Base-by-base conservation (phyloP, 2,113 vertebrate species). In the Centropus bengalensis region DNA sequence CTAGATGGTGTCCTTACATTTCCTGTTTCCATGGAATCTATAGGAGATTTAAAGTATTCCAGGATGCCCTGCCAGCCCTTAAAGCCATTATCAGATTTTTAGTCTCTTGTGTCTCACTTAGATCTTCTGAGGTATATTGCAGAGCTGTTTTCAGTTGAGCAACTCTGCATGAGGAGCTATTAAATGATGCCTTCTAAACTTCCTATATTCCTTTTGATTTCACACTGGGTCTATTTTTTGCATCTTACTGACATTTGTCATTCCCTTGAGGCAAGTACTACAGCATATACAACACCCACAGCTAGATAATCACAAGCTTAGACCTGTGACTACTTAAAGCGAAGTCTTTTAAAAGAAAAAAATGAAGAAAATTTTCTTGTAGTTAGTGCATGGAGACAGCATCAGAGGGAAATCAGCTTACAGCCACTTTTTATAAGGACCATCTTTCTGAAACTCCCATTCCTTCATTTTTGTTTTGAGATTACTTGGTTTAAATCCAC, bases 181-280 rank as follows among this genome's bases (percentile, higher is more conserved):
- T 95, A 96, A 97, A 96, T 84, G 84, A 95, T 94, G 85, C 80
- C 94, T 97, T 97, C 96, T 97, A 96, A 96, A 98, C 94, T 97
- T 96, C 83, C 73, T 49, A 54, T 78, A 79, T 93, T 68, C 89
- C 94, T 98, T 98, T 98, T 97, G 95, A 96, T 97, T 98, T 97
- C 96, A 96, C 94, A 92, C 95, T 96, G 90, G 7, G 84, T 89
- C 91, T 98, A 74, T 96, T 97, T 97, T 98, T 97, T 96, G 93
- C 88, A 88, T 97, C 92, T 95, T 96, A 54, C 86, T 95, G 92
- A 96, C 94, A 96, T 97, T 97, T 97, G 89, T 92, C 88, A 49
- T 93, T 97, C 95, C 96, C 96, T 95, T 62, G 94, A 97, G 96
- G 91, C 91, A 93, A 91, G 78, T 92, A 87, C 93, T 97, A 93